Evolutionary conservation across 2,797 vertebrate genomes (phyloP).

Genomic region (Hipposideros larvatus): DNA sequence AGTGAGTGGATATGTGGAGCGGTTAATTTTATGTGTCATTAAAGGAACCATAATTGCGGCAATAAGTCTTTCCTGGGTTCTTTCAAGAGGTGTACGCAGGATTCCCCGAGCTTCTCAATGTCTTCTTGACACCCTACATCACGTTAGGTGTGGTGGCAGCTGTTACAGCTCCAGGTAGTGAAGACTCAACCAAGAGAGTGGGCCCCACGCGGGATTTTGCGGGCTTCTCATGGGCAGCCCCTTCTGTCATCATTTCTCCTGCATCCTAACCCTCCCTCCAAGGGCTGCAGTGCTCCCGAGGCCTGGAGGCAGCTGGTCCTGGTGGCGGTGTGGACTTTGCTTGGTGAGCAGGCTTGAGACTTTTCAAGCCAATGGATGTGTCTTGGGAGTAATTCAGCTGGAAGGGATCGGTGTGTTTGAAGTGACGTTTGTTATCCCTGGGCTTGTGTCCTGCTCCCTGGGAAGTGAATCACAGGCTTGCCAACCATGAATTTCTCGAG

Average conservation of each 20-base stretch:
- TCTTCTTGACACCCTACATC: background rate
- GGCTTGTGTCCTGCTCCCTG: background rate
- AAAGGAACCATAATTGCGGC: slow-evolving; percentile 66
- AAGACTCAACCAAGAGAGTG: background rate
- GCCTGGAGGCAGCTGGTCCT: background rate
- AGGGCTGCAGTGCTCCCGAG: background rate
- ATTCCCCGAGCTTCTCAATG: background rate
- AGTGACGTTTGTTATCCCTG: background rate
- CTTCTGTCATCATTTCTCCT: background rate
- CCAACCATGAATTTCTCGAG: background rate
- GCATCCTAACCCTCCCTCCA: background rate
- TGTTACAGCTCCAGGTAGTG: background rate
- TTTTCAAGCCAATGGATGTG: background rate
- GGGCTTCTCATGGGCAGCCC: background rate
- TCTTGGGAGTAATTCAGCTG: background rate
- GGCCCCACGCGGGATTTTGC: background rate
- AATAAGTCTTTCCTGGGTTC: slow-evolving; percentile 64
- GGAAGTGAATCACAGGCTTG: background rate
- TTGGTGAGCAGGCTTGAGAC: background rate
- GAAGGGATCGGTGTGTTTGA: background rate
- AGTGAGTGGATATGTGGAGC: slow-evolving; percentile 52
- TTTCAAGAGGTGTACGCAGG: background rate
- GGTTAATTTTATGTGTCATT: slow-evolving; percentile 80
- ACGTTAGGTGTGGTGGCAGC: background rate
- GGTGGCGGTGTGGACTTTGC: background rate